These are phyloP conservation scores for Nanorana parkeri DNA, from an alignment of 2,113 vertebrate genomes.

Conservation along the genomic window DNA sequence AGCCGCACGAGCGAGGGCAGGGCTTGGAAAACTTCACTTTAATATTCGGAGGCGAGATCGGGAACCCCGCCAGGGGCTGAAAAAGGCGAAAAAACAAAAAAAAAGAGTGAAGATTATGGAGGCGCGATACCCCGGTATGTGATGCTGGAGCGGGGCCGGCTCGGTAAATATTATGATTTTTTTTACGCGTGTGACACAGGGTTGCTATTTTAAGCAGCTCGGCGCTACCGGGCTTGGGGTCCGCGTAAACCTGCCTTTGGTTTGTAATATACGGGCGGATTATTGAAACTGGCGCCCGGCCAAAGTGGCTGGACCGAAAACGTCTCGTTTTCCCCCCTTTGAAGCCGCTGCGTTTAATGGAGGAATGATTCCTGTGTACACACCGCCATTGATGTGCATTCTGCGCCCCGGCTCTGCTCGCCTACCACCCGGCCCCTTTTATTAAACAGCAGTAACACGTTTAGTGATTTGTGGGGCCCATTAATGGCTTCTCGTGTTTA, in stretches of 20 bases:
- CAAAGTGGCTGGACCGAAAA: conserved; percentile 60
- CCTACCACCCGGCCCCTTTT: not conserved
- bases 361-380: conserved; percentile 36
- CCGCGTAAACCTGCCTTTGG: conserved; percentile 65
- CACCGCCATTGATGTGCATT: not conserved
- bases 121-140: conserved; percentile 60
- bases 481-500: conserved; percentile 12
- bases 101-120: conserved; percentile 62
- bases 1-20: not conserved
- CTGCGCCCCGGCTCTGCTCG: not conserved
- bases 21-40: conserved; percentile 45
- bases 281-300: conserved; percentile 65
- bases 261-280: conserved; percentile 71
- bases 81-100: conserved; percentile 48
- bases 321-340: conserved; percentile 37
- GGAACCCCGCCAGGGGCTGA: conserved; percentile 45
- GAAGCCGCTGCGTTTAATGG: conserved; percentile 18
- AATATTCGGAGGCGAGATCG: conserved; percentile 44
- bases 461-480: conserved; percentile 4
- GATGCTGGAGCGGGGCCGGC: conserved; percentile 64
- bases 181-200: conserved; percentile 64
- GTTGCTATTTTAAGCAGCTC: conserved; percentile 75
- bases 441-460: not conserved
- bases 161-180: conserved; percentile 74
- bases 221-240: conserved; percentile 68